These are phyloP conservation scores for Muscicapa striata DNA, from an alignment of 2,797 vertebrate genomes.

Conservation along the genomic window DNA sequence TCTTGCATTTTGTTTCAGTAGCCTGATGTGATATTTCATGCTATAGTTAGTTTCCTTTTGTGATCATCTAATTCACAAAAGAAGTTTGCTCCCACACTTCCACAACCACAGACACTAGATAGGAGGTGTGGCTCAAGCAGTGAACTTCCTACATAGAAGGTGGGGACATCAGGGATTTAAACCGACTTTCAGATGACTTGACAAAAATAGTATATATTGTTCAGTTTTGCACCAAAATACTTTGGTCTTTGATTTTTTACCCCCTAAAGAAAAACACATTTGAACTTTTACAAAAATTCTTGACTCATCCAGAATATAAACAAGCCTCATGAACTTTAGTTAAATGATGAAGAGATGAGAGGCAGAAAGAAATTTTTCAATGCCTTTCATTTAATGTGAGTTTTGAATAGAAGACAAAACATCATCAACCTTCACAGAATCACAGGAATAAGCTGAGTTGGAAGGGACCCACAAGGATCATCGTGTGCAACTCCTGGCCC, in stretches of 20 bases:
- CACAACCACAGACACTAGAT: neutral
- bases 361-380: neutral
- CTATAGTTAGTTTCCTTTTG: neutral
- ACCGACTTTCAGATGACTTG: neutral
- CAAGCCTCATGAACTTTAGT: neutral
- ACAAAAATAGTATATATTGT: neutral
- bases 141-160: neutral
- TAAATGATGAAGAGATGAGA: neutral
- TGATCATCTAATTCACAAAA: neutral
- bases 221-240: neutral
- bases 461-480: neutral
- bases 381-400: neutral
- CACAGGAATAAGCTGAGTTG: neutral
- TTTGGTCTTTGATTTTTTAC: neutral
- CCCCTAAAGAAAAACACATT: neutral
- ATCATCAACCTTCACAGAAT: neutral
- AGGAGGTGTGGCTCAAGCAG: neutral
- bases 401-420: neutral
- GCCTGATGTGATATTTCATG: neutral
- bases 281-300: neutral
- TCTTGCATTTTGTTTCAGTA: neutral
- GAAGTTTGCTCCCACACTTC: neutral
- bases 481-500: fast-evolving
- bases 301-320: neutral
- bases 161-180: neutral